Conservation (phyloP, 2,113 vertebrate genomes). For the Anoura caudifer region DNA sequence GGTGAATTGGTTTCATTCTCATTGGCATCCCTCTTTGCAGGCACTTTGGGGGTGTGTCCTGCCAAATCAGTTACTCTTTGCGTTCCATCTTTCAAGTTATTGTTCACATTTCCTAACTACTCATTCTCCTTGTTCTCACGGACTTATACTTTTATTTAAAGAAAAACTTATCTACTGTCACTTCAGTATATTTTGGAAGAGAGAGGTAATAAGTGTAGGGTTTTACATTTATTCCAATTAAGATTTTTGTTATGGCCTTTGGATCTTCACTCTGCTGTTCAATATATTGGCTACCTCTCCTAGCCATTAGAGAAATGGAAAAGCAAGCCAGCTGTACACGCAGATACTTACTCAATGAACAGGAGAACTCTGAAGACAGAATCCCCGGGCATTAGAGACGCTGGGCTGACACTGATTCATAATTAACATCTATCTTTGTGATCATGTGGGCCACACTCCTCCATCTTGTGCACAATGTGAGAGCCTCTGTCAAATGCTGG, state of each 20-base stretch:
- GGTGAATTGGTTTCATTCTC: background rate
- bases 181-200: background rate
- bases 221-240: conserved; percentile 5
- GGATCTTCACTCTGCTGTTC: background rate
- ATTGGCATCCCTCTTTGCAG: background rate
- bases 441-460: background rate
- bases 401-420: background rate
- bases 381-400: background rate
- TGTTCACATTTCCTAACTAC: background rate
- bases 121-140: background rate
- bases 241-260: background rate
- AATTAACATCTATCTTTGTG: background rate
- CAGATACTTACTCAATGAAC: background rate
- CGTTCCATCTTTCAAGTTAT: background rate
- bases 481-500: background rate
- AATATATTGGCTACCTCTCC: background rate
- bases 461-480: background rate
- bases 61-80: background rate
- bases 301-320: background rate
- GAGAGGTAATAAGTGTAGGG: background rate
- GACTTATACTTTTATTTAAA: background rate
- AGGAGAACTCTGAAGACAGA: background rate
- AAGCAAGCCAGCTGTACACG: background rate
- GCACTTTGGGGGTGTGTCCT: background rate
- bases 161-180: background rate